Conservation (phyloP, 2,113 vertebrate species). For the Elephantulus edwardii region DNA sequence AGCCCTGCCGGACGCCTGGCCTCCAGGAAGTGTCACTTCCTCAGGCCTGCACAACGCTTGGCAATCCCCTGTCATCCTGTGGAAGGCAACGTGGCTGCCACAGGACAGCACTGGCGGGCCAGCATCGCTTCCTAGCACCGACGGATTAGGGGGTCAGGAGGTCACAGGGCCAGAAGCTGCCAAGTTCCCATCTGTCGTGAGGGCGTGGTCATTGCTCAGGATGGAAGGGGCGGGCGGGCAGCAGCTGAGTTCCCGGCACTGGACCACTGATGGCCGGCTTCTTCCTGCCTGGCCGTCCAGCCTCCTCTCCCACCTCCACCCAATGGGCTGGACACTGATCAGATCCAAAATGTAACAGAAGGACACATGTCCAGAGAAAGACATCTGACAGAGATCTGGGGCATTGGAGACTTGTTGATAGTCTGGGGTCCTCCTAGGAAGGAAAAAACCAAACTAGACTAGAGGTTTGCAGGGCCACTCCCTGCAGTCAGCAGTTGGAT, state of each 20-base stretch:
- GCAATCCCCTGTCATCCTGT: too few relatives aligned
- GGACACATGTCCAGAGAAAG: not conserved
- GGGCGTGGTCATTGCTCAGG: too few relatives aligned
- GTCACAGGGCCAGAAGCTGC: too few relatives aligned
- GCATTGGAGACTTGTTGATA: not conserved
- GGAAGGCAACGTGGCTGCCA: too few relatives aligned
- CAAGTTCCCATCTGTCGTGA: too few relatives aligned
- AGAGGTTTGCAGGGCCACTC: not conserved
- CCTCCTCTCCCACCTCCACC: slow-evolving; percentile 38
- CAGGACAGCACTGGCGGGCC: too few relatives aligned
- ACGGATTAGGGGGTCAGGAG: too few relatives aligned
- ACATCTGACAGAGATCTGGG: not conserved
- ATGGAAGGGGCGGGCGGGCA: slow-evolving; percentile 13
- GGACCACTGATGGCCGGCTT: slow-evolving; percentile 37
- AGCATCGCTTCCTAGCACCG: too few relatives aligned
- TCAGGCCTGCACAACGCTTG: not conserved
- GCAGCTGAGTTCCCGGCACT: slow-evolving; percentile 15
- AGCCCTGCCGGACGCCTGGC: too few relatives aligned
- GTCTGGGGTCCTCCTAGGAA: not conserved
- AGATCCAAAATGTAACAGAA: slow-evolving; percentile 13
- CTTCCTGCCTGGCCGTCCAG: slow-evolving; percentile 50
- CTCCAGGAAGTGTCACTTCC: too few relatives aligned
- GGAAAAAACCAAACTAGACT: too few relatives aligned
- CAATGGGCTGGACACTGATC: slow-evolving; percentile 29
- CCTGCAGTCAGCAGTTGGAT: not conserved